These are phyloP conservation scores for Tachysurus fulvidraco DNA, from an alignment of 2,113 vertebrate species.

Conservation along the genomic window DNA sequence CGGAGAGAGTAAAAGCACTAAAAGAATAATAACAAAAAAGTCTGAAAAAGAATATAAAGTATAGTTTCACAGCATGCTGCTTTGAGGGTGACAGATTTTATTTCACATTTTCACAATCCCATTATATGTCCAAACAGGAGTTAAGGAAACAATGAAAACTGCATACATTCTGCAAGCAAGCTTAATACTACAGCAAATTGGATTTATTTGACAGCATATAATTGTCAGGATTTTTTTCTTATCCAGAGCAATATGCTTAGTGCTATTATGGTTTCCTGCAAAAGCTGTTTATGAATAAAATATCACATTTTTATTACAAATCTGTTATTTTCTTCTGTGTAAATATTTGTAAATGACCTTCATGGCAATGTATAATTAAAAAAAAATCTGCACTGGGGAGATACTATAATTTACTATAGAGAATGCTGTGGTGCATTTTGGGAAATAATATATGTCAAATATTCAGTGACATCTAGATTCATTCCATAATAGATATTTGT, in stretches of 20 bases:
- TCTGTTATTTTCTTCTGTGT: constrained; percentile 31
- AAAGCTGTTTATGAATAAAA: constrained; percentile 29
- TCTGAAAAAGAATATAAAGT: neutral
- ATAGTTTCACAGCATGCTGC: neutral
- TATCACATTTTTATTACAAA: constrained; percentile 32
- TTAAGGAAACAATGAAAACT: neutral
- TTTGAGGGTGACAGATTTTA: neutral
- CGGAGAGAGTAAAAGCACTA: neutral
- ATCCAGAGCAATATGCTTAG: neutral
- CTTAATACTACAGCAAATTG: constrained; percentile 22
- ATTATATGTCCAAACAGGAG: neutral
- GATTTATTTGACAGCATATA: constrained; percentile 22
- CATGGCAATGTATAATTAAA: neutral
- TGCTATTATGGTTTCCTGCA: constrained; percentile 19
- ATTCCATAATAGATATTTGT: neutral
- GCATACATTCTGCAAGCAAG: constrained; percentile 17
- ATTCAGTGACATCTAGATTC: neutral
- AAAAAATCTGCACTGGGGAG: neutral
- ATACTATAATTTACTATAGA: neutral
- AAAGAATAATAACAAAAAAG: neutral
- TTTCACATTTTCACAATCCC: neutral
- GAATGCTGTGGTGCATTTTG: neutral
- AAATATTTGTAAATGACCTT: constrained; percentile 20
- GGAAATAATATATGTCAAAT: neutral
- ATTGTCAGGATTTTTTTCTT: constrained; percentile 32